These are phyloP conservation scores for Rhinella marina DNA, from an alignment of 2,797 vertebrate genomes.

Conservation along the genomic window DNA sequence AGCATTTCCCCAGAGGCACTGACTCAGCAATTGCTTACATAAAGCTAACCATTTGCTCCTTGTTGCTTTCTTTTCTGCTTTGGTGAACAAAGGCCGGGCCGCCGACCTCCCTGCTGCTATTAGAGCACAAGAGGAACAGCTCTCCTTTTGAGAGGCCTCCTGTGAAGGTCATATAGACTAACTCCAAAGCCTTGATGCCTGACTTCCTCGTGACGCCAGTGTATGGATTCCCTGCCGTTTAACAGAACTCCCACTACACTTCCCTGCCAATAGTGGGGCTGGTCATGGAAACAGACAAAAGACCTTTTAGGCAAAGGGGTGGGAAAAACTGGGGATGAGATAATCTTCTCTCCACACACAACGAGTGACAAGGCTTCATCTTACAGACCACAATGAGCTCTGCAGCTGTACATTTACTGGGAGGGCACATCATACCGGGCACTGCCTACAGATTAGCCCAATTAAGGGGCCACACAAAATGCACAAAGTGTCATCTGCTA, in stretches of 20 bases:
- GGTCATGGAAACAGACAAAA: conserved; percentile 71
- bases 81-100: conserved; percentile 88
- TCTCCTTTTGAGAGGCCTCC: conserved; percentile 79
- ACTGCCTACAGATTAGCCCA: conserved; percentile 2
- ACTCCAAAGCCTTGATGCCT: conserved; percentile 67
- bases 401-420: not conserved
- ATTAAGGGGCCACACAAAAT: conserved; percentile 4
- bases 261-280: conserved; percentile 62
- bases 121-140: conserved; percentile 77
- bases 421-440: not conserved
- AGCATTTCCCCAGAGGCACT: conserved; percentile 68
- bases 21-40: conserved; percentile 84
- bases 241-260: conserved; percentile 66
- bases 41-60: conserved; percentile 83
- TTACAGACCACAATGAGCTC: conserved; percentile 28
- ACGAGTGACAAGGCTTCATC: conserved; percentile 43
- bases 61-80: conserved; percentile 87
- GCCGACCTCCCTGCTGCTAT: conserved; percentile 79
- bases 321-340: conserved; percentile 65
- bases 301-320: conserved; percentile 68
- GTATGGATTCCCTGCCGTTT: conserved; percentile 66
- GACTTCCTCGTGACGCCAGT: conserved; percentile 67
- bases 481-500: not conserved
- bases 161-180: conserved; percentile 78
- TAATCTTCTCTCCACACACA: conserved; percentile 63